Evolutionary conservation across 2,797 vertebrate species (phyloP).

Genomic region (Pteronotus mesoamericanus): DNA sequence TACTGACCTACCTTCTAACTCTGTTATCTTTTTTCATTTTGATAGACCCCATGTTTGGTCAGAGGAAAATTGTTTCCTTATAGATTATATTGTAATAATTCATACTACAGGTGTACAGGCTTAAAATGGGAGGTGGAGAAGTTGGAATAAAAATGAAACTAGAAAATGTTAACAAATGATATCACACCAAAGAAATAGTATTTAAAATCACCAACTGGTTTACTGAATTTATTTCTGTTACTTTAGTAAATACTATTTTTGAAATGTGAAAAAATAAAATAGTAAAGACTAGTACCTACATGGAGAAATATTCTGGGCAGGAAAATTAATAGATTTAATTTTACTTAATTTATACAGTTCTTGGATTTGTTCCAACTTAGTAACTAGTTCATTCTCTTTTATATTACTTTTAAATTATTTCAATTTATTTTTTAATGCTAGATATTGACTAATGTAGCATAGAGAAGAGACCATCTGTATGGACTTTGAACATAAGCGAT

Average conservation of each 20-base stretch:
- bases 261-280: not conserved
- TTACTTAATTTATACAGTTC: not conserved
- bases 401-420: not conserved
- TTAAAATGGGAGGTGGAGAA: not conserved
- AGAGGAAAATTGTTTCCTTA: not conserved
- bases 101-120: not conserved
- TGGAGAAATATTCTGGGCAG: not conserved
- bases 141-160: not conserved
- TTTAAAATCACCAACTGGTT: not conserved
- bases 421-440: not conserved
- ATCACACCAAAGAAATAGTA: not conserved
- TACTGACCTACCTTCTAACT: not conserved
- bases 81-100: not conserved
- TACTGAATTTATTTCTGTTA: not conserved
- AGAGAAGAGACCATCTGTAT: not conserved
- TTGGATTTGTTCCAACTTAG: not conserved
- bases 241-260: not conserved
- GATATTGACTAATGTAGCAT: not conserved
- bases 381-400: not conserved
- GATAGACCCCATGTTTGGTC: not conserved
- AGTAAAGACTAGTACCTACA: not conserved
- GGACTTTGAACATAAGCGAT: not conserved
- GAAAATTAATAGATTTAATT: not conserved
- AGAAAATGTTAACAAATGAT: not conserved
- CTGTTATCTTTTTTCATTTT: not conserved